These are phyloP conservation scores for Tenthredo distinguenda DNA, from an alignment of 2,888 invertebrate species.

Conservation along the genomic window DNA sequence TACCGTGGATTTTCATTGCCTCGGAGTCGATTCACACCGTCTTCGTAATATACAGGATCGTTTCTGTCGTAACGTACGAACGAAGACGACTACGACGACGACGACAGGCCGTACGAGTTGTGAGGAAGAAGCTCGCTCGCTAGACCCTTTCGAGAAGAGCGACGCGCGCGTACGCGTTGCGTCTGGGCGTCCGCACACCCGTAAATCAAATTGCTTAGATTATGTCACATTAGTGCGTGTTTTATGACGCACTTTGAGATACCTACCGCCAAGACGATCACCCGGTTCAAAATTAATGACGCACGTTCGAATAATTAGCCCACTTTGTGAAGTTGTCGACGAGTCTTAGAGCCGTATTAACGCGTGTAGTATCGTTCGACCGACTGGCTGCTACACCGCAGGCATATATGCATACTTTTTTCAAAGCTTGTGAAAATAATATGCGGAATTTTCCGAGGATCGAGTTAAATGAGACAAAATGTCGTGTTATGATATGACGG, in stretches of 20 bases:
- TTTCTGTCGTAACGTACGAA: not conserved
- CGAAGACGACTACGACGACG: not conserved
- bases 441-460: not conserved
- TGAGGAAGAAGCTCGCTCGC: not conserved
- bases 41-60: not conserved
- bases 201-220: conserved; percentile 75
- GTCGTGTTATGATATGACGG: not conserved
- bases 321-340: conserved; percentile 36
- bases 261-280: not conserved
- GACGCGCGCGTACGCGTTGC: not conserved
- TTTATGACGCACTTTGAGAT: conserved; percentile 72
- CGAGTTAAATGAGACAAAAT: not conserved
- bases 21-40: not conserved
- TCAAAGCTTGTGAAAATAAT: too few species aligned
- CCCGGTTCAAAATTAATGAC: conserved; percentile 38
- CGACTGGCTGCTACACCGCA: not conserved
- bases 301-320: conserved; percentile 38
- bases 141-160: not conserved
- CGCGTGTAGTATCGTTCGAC: not conserved
- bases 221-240: conserved; percentile 73
- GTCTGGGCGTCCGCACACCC: conserved; percentile 60
- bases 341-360: not conserved
- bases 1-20: not conserved
- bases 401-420: not conserved
- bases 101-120: not conserved